Conservation (phyloP, 2,113 vertebrate genomes). For the Osmerus eperlanus region DNA sequence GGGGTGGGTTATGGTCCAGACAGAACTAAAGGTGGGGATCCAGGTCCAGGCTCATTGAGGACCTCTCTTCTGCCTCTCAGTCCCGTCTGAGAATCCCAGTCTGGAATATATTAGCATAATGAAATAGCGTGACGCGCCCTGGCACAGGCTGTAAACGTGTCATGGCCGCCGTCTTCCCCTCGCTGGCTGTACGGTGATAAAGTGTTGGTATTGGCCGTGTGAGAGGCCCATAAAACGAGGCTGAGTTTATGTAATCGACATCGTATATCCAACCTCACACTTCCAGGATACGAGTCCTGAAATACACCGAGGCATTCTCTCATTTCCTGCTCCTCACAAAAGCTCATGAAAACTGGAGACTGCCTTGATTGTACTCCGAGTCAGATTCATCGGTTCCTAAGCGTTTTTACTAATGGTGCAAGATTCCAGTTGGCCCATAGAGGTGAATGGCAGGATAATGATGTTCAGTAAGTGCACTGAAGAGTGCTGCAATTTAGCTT, state of each 20-base stretch:
- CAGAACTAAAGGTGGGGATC: conserved; percentile 47
- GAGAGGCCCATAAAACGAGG: conserved; percentile 61
- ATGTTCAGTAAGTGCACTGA: conserved; percentile 46
- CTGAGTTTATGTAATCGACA: conserved; percentile 62
- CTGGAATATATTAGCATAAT: conserved; percentile 71
- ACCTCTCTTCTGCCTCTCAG: conserved; percentile 22
- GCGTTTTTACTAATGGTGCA: conserved; percentile 34
- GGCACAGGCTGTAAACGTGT: conserved; percentile 56
- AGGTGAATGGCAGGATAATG: conserved; percentile 26
- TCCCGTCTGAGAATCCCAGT: conserved; percentile 27
- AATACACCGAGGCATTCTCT: conserved; percentile 39
- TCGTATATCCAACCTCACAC: conserved; percentile 58
- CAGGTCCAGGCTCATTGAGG: conserved; percentile 41
- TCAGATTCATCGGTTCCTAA: conserved; percentile 35
- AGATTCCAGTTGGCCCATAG: conserved; percentile 25
- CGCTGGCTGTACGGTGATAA: conserved; percentile 48
- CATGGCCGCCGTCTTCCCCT: conserved; percentile 27
- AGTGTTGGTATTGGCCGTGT: conserved; percentile 38
- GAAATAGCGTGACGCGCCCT: conserved; percentile 51
- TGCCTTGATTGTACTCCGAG: conserved; percentile 38
- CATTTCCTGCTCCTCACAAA: conserved; percentile 3
- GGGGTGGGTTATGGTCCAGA: conserved; percentile 39
- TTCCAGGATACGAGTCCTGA: conserved; percentile 50
- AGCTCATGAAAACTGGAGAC: conserved; percentile 38
- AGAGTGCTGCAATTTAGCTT: conserved; percentile 37